Base-by-base conservation (phyloP, 2,888 invertebrate species). In the Actias luna region DNA sequence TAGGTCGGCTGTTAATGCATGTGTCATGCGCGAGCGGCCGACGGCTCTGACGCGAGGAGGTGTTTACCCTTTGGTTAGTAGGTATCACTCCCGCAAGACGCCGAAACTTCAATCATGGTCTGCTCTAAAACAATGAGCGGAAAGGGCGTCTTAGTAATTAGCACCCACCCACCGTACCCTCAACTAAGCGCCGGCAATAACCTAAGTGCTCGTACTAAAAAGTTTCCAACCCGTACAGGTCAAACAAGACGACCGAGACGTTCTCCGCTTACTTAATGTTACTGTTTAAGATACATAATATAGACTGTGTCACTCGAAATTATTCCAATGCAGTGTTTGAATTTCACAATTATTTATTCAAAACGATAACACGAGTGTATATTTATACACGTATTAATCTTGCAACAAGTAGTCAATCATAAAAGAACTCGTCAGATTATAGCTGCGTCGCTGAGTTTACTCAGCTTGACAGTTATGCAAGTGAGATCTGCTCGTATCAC, bases 81-180 rank as follows among this genome's bases (percentile, higher is more conserved):
- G 75, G 80, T 82, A 82, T 84, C 87, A 86, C 85, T 85, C 80
- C 73, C 75, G 83, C 77, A 79, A 76, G 76, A 85, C 87, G 86
- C 85, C 89, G 84, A 85, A 87, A 89, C 90, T 89, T 92, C 91
- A 91, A 92, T 92, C 91, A 92, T 92, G 83, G 88, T 82, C 79
- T 89, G 86, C 91, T 90, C 90, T 91, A 91, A 92, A 92, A 92
- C 92, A 90, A 92, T 92, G 87, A 92, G 88, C 91, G 87, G 85
- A 83, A 87, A 89, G 88, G 89, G 90, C 85, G 88, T 89, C 87
- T 90, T 79, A 74, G 74, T 85, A 92, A 92, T 92, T 92, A 92
- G 87, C 90, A 84, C 84, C 88, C 88, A 86, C 91, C 91, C 85
- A 92, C 89, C 81, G 79, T 76, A 79, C 80, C 83, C 83, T 85